Evolutionary conservation across 1,140 invertebrate species (phyloP).

Genomic region (Papilio dardanus): DNA sequence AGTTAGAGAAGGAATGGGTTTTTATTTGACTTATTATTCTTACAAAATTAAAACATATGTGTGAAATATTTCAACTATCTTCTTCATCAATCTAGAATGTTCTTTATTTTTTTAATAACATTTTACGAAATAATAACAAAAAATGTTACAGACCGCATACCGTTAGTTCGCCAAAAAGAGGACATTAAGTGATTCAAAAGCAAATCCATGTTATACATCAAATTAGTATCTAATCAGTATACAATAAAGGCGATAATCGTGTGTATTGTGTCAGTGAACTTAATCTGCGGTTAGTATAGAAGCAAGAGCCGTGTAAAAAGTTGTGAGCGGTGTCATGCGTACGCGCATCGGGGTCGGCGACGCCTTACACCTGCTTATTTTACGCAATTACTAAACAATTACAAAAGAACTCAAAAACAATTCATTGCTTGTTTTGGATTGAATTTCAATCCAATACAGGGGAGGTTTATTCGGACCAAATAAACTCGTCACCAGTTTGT

Average conservation of each 20-base stretch:
- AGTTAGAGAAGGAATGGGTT: no score
- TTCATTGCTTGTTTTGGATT: conserved; percentile 26
- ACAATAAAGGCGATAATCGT: neutral
- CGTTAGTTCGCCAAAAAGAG: conserved; percentile 26
- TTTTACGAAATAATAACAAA: conserved; percentile 26
- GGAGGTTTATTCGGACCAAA: neutral
- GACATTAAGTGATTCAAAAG: conserved; percentile 15
- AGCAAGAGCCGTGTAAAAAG: conserved; percentile 48
- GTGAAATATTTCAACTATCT: neutral
- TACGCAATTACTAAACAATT: conserved; percentile 31
- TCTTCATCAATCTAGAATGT: conserved; percentile 17
- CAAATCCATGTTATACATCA: neutral
- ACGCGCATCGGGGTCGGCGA: conserved; percentile 46
- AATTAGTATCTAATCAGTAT: neutral
- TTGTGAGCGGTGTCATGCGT: conserved; percentile 45
- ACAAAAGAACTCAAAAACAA: conserved; percentile 37
- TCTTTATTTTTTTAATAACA: neutral
- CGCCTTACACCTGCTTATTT: conserved; percentile 34
- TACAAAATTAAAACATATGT: neutral
- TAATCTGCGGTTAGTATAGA: conserved; percentile 36
- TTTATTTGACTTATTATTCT: no score
- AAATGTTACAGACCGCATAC: conserved; percentile 10
- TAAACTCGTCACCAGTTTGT: neutral
- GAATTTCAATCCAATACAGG: neutral
- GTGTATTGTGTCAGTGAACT: neutral